Percentiles rank a stretch among this genome's conserved stretches.
These are phyloP conservation scores for Paraplagusia blochii DNA, from an alignment of 2,113 vertebrate genomes.

Conservation along the genomic window DNA sequence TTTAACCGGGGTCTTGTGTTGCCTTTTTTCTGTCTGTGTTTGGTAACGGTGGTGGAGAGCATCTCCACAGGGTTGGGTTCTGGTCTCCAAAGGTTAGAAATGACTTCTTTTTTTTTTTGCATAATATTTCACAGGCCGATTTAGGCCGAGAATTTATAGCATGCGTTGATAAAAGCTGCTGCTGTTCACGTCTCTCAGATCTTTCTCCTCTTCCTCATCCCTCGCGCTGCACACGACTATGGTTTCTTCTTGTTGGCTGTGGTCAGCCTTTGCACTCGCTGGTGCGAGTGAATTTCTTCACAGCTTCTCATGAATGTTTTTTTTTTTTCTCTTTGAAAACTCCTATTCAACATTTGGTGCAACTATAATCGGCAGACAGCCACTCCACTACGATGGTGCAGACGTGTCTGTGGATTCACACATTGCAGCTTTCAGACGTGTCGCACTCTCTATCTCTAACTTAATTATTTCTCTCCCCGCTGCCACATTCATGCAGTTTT, in stretches of 20 bases:
- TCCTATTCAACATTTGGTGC: constrained; percentile 75
- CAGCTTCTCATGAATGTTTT: constrained; percentile 73
- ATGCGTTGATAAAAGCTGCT: too few relatives aligned
- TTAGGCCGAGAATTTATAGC: too few relatives aligned
- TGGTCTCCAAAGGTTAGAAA: not conserved
- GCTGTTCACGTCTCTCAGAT: not conserved
- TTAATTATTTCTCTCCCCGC: not conserved
- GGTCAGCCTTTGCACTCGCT: constrained; percentile 68
- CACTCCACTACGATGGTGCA: constrained; percentile 69
- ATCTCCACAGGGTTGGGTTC: constrained; percentile 4
- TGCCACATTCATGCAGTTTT: not conserved
- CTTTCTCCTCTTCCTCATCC: constrained; percentile 49
- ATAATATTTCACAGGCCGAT: too few relatives aligned
- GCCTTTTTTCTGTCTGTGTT: constrained; percentile 42
- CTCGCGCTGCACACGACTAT: constrained; percentile 40
- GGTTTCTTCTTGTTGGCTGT: constrained; percentile 59
- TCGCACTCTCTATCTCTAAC: constrained; percentile 49
- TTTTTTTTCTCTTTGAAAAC: constrained; percentile 66
- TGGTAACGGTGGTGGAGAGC: constrained; percentile 27
- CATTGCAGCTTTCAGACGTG: constrained; percentile 65
- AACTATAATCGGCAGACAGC: constrained; percentile 72
- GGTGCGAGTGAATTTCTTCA: constrained; percentile 72
- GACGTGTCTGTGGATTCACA: constrained; percentile 69
- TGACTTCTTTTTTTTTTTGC: too few relatives aligned
- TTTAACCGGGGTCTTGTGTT: constrained; percentile 50